Evolutionary conservation across 2,113 vertebrate genomes (phyloP).

Genomic region (Myocastor coypus): DNA sequence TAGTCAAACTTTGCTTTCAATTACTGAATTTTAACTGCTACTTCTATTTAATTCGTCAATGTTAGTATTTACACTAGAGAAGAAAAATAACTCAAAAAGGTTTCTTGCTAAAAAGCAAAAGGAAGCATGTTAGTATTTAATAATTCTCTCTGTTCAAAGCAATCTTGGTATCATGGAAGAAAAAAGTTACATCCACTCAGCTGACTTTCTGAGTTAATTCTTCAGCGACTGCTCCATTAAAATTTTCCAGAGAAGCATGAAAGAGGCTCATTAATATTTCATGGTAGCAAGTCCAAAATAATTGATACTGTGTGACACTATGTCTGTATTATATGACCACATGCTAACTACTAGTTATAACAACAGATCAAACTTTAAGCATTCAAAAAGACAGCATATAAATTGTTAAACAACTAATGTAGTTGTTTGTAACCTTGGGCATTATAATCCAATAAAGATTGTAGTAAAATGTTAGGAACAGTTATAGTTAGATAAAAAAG

Average conservation of each 20-base stretch:
- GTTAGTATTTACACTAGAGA: constrained; percentile 37
- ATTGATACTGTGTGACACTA: constrained; percentile 55
- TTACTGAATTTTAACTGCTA: constrained; percentile 58
- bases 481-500: neutral
- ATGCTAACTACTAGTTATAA: constrained; percentile 56
- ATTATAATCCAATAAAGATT: constrained; percentile 37
- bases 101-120: constrained; percentile 60
- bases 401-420: constrained; percentile 22
- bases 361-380: constrained; percentile 41
- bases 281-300: constrained; percentile 51
- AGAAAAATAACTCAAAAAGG: constrained; percentile 53
- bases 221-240: constrained; percentile 61
- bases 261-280: constrained; percentile 64
- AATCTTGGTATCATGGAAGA: constrained; percentile 38
- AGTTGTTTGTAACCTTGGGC: neutral
- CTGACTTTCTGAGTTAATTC: constrained; percentile 58
- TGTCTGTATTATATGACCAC: constrained; percentile 40
- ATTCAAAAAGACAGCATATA: constrained; percentile 53
- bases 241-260: constrained; percentile 28
- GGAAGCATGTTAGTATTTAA: neutral
- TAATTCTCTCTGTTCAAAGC: constrained; percentile 70
- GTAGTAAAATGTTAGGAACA: constrained; percentile 52
- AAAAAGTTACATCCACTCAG: constrained; percentile 52
- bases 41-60: constrained; percentile 40
- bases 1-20: constrained; percentile 58